Evolutionary conservation across 1,140 invertebrate genomes (phyloP), one percentile per base, ranked within the genome.

Genomic region (Notospermus geniculatus): DNA sequence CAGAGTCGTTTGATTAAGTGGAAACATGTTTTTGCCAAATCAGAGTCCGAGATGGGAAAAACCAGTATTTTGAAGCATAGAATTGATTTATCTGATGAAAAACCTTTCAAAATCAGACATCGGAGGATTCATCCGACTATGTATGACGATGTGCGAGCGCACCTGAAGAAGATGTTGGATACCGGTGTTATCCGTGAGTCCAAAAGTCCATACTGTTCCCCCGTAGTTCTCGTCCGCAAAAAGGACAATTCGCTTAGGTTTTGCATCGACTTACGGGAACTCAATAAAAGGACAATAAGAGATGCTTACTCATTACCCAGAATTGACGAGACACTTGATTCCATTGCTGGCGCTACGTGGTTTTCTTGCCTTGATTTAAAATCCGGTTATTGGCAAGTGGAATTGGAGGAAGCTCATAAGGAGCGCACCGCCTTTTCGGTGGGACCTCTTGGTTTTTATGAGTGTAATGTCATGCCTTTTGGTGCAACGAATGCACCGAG

Each of bases 251-350:
- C 72, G 46, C 50, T 73, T 27, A 65, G 79, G 57, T 59, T 85
- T 62, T 82, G 75, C 62, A 62, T 84, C 1, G 82, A 86, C 69
- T 85, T 73, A 66, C 57, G 82, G 29, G 36, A 56, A 29, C 43
- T 86, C 5, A 86, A 85, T 63, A 15, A 4, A 58, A 68, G 59
- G 0, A 84, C 77, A 0, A 70, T 74, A 0, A 67, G 70, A 53
- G 83, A 86, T 69, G 72, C 62, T 32, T 87, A 82, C 65, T 84
- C 85, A 68, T 60, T 86, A 9, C 84, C 82, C 0, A 50, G 68
- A 1, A 82, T 85, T 53, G 78, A 84, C 19, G 81, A 84, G 22
- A 71, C 68, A 5, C 53, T 86, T 1, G 57, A 75, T 27, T 57
- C 53, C 9, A 63, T 86, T 0, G 25, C 61, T 0, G 78, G 77